Evolutionary conservation across 2,888 invertebrate species (phyloP), one percentile per base, ranked within the genome.

Genomic region (Megaustenia siamemsis): DNA sequence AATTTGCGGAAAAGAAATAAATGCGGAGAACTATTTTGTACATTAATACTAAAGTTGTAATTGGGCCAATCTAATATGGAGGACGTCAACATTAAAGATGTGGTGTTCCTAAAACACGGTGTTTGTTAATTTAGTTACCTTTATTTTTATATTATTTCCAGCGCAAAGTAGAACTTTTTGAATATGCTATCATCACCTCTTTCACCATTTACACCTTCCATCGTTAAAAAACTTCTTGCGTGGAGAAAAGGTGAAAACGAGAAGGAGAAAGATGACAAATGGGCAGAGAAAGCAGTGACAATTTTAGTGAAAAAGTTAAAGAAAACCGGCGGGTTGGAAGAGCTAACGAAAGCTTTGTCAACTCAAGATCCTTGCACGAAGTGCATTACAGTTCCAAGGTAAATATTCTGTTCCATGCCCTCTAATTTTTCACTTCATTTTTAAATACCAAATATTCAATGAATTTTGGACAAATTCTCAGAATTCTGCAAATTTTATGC

Each of bases 241-340:
- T 98, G 98, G 97, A 98, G 98, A 95, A 98, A 98, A 95, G 97
- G 97, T 92, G 95, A 95, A 90, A 87, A 88, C 15, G 93, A 93
- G 69, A n/a, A n/a, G n/a, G n/a, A 60, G 60, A 90, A 91, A 84
- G 93, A 94, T 76, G 98, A 98, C 95, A 98, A 98, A 96, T 98
- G 98, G 98, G 97, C 97, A 91, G 99, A 99, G 95, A 99, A 99
- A 95, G 98, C 98, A 90, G 98, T 99, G 87, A 98, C 98, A 95
- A 98, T 97, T 95, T 96, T 99, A 93, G 98, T 98, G 86, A 99
- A 98, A 95, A 99, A 98, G 95, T 95, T 99, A 92, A 98, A 98
- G 95, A 98, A 98, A 95, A 96, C 91, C 18, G 93, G 93, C 38
- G 92, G 93, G 4, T 86, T 94, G 45, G 98, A 99, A 93, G 98